Percentiles rank a stretch among this genome's conserved stretches.
phyloP scores from a whole-genome alignment of 2,888 invertebrate species.

The Homarus gammarus region DNA sequence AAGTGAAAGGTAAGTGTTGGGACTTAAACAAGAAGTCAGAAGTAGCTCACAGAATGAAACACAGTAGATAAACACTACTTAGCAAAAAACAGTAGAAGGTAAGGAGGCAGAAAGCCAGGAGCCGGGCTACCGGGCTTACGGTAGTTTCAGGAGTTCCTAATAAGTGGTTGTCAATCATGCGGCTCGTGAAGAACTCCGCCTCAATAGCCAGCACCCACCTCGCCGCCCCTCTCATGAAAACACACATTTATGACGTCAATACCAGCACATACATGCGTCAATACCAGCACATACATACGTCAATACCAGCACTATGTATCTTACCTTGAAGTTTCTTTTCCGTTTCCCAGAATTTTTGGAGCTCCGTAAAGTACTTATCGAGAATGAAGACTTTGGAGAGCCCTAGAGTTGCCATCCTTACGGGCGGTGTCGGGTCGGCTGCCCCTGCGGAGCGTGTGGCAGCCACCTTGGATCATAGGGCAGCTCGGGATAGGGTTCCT shows the following conservation, averaged over 20 bases:
- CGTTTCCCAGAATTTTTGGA: conserved; percentile 97
- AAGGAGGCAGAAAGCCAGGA: conserved; percentile 31
- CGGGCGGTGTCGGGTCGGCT: conserved; percentile 66
- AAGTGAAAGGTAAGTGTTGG: too few relatives aligned
- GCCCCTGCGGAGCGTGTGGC: conserved; percentile 62
- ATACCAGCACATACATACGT: not conserved
- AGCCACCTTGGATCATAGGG: conserved; percentile 71
- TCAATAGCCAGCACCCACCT: conserved; percentile 6
- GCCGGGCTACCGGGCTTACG: conserved; percentile 63
- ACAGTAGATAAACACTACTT: too few relatives aligned
- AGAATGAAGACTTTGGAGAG: conserved; percentile 97
- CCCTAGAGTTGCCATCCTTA: conserved; percentile 93
- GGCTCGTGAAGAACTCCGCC: conserved; percentile 61
- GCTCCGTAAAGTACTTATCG: conserved; percentile 97
- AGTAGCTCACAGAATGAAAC: not conserved
- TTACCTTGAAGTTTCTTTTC: conserved; percentile 96
- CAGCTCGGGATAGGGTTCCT: conserved; percentile 56
- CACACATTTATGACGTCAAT: conserved; percentile 17
- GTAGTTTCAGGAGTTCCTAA: conserved; percentile 68
- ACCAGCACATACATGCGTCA: not conserved
- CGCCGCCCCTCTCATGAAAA: not conserved
- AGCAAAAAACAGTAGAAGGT: not conserved
- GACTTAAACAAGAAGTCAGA: too few relatives aligned
- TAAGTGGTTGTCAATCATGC: conserved; percentile 69
- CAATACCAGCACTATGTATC: not conserved